Evolutionary conservation across 2,888 invertebrate genomes (phyloP), one percentile per base, ranked within the genome.

Genomic region (Xiphydria camelus): DNA sequence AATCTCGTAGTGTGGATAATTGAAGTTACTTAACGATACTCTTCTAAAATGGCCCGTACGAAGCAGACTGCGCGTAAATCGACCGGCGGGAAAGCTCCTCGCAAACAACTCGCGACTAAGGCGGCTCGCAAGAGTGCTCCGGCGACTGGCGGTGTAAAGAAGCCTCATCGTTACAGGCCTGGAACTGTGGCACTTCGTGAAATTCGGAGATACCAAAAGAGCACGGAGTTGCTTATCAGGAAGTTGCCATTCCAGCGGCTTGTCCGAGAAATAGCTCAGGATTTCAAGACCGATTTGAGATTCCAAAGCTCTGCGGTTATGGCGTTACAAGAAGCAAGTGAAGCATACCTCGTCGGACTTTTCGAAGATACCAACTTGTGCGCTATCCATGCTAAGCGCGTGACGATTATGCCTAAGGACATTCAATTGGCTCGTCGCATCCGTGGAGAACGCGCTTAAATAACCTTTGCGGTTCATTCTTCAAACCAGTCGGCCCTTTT

Each of bases 141-240:
- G 15, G 84, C 86, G 0, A 86, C 87, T 1, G 87, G 87, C 15
- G 87, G 86, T 17, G 85, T 87, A 2, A 88, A 88, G 70, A 86
- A 86, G 73, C 86, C 86, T 1, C 86, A 86, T 74, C 77, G 86
- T 66, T 86, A 83, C 71, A 78, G 85, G 1, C 84, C 85, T 0
- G 86, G 86, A 84, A 76, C 95, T 59, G 95, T 62, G 77, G 83
- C 87, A 17, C 76, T 87, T 31, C 78, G 86, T 57, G 87, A 87
- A 73, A 87, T 87, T 25, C 76, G 87, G 47, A 79, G 86, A 55
- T 88, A 87, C 68, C 87, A 88, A 69, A 88, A 88, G 64, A 84
- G 84, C 45, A 88, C 87, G 0, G 87, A 88, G 60, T 76, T 87
- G 52, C 68, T 88, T 33, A 86, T 88, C 64, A 77, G 86, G 49